Evolutionary conservation across 2,888 invertebrate genomes (phyloP).

Genomic region (Allolobophora icterica): DNA sequence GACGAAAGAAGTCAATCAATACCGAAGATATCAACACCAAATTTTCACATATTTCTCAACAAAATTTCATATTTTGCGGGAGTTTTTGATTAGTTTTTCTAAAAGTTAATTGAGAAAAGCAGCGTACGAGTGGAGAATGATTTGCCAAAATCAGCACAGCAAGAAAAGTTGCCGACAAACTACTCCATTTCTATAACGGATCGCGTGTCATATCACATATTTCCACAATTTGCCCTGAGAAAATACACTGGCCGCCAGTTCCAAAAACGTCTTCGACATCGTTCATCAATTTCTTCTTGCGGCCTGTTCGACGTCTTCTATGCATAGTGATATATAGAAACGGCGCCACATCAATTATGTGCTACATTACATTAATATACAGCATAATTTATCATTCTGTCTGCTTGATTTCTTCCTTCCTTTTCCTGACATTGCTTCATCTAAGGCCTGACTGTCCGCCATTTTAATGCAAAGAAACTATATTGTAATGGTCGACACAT

Average conservation of each 20-base stretch:
- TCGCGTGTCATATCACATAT: background rate
- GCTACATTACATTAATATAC: background rate
- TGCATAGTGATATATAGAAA: background rate
- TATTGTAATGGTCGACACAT: too few relatives aligned
- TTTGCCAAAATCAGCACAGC: background rate
- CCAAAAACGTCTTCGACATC: background rate
- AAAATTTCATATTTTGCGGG: background rate
- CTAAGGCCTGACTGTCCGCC: too few relatives aligned
- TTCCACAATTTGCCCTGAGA: background rate
- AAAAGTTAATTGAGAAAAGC: background rate
- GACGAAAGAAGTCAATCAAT: too few relatives aligned
- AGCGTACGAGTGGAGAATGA: background rate
- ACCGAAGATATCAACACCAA: too few relatives aligned
- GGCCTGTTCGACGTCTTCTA: background rate
- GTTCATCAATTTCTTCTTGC: background rate
- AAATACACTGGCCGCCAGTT: background rate
- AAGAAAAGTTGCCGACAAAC: background rate
- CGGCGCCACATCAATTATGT: background rate
- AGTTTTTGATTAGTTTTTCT: background rate
- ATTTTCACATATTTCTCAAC: background rate
- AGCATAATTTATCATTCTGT: background rate
- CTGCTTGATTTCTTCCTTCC: too few relatives aligned
- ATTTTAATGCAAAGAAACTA: too few relatives aligned
- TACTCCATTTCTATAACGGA: background rate
- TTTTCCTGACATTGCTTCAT: too few relatives aligned